Evolutionary conservation across 2,113 vertebrate genomes (phyloP), one percentile per base, ranked within the genome.

Genomic region (Corythornis vintsioides): DNA sequence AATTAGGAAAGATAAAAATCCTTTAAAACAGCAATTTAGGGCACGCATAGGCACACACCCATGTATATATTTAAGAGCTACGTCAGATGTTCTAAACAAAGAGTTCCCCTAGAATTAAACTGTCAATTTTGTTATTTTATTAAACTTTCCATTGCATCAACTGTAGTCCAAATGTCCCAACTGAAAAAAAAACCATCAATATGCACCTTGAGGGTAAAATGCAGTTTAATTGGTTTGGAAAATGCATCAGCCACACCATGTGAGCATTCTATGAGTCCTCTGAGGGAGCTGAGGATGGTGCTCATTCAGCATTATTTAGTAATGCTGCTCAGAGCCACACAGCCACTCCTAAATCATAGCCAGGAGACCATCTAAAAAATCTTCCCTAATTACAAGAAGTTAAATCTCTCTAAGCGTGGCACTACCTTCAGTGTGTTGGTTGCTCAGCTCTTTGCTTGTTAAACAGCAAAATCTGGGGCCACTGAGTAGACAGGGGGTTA

Each of bases 91-190:
- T 67, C 77, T 91, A 74, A 83, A 74, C 33, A 64, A 61, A 87
- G 35, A 53, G 19, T 35, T 67, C 60, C 15, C 33, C 20, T 83
- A 76, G 25, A 93, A 84, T 76, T 82, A 70, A 90, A 50, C 15
- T 77, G 65, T 80, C 79, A 19, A 79, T 90, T 84, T 76, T 38
- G 18, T 53, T 61, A 31, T 88, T 84, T 95, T 70, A 89, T 89
- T 42, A 25, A 63, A 91, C 47, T 96, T 96, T 95, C 96, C 94
- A 95, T 92, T 93, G 81, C 89, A 90, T 92, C 89, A 92, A 85
- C 55, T 85, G 56, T 24, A 89, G 64, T 40, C 63, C 90, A 82
- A 83, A 90, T 60, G 83, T 59, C 89, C 78, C 59, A 79, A 15
- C 4, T 82, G 50, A 60, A 80, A 89, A 45, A 86, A 78, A 71